phyloP scores from a whole-genome alignment of 2,888 invertebrate species.

The Tridacna crocea region DNA sequence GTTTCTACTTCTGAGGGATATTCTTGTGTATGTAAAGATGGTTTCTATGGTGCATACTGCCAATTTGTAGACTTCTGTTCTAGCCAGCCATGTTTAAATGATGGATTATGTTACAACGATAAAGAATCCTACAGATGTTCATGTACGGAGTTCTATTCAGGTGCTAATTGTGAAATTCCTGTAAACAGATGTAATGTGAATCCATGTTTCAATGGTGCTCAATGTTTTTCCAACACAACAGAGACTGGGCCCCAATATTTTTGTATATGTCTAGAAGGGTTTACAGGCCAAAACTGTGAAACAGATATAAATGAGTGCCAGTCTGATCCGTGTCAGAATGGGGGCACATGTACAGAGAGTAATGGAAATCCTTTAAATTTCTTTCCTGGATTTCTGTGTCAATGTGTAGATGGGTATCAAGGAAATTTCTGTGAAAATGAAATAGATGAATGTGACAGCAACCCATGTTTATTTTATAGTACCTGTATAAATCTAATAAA shows the following conservation, averaged over 20 bases:
- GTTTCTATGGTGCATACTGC: conserved; percentile 76
- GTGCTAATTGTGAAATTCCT: conserved; percentile 70
- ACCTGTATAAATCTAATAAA: conserved; percentile 70
- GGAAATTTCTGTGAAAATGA: conserved; percentile 68
- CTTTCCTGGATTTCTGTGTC: conserved; percentile 69
- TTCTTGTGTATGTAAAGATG: conserved; percentile 69
- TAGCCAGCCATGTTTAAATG: conserved; percentile 69
- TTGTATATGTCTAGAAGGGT: conserved; percentile 73
- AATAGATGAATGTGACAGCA: conserved; percentile 65
- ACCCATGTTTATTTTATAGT: conserved; percentile 67
- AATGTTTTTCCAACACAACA: conserved; percentile 67
- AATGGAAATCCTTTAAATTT: conserved; percentile 60
- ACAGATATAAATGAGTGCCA: conserved; percentile 96
- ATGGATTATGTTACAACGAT: conserved; percentile 67
- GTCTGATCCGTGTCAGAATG: conserved; percentile 97
- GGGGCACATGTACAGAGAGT: conserved; percentile 94
- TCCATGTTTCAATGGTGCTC: conserved; percentile 77
- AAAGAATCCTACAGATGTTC: conserved; percentile 64
- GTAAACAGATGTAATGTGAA: conserved; percentile 85
- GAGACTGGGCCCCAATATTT: conserved; percentile 40
- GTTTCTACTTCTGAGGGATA: conserved; percentile 62
- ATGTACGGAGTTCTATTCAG: conserved; percentile 73
- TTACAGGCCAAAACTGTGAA: conserved; percentile 72
- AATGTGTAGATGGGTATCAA: conserved; percentile 65
- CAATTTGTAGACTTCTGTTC: conserved; percentile 73